Conservation (phyloP, 1,140 invertebrate species). For the Lasioglossum albipes region DNA sequence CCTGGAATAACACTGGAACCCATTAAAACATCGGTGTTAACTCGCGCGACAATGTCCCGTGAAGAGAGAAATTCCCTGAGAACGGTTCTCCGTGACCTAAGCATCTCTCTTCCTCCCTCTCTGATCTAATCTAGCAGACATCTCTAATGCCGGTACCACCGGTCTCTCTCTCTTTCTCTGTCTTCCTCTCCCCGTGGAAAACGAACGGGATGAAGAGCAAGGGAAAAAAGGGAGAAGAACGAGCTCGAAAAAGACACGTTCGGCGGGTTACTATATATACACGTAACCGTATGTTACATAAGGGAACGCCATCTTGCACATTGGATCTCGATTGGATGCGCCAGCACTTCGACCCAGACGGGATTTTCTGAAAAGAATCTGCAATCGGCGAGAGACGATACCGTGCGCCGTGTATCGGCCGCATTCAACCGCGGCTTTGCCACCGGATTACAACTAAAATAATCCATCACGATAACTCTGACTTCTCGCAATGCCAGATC, state of each 20-base stretch:
- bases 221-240: neutral
- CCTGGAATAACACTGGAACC: neutral
- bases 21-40: slow-evolving; percentile 16
- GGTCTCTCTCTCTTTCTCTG: neutral
- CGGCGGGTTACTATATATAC: slow-evolving; percentile 1
- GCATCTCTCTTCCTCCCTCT: neutral
- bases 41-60: neutral
- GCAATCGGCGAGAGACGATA: slow-evolving; percentile 35
- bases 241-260: slow-evolving; percentile 18
- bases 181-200: neutral
- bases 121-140: slow-evolving; percentile 21
- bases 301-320: slow-evolving; percentile 49
- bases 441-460: slow-evolving; percentile 30
- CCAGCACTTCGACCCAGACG: slow-evolving; percentile 36
- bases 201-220: neutral
- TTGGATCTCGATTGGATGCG: slow-evolving; percentile 50
- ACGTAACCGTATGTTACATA: slow-evolving; percentile 34
- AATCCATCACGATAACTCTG: slow-evolving; percentile 36
- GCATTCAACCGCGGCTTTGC: slow-evolving; percentile 29
- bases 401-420: slow-evolving; percentile 33
- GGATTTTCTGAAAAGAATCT: slow-evolving; percentile 48
- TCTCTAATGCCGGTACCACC: slow-evolving; percentile 17
- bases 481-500: too few species aligned
- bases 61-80: neutral
- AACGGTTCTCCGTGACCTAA: slow-evolving; percentile 1